A percentile compares a stretch with the other conserved stretches of the same genome.
phyloP scores from a whole-genome alignment of 2,797 vertebrate genomes.

The Microctenopoma lineatum region DNA sequence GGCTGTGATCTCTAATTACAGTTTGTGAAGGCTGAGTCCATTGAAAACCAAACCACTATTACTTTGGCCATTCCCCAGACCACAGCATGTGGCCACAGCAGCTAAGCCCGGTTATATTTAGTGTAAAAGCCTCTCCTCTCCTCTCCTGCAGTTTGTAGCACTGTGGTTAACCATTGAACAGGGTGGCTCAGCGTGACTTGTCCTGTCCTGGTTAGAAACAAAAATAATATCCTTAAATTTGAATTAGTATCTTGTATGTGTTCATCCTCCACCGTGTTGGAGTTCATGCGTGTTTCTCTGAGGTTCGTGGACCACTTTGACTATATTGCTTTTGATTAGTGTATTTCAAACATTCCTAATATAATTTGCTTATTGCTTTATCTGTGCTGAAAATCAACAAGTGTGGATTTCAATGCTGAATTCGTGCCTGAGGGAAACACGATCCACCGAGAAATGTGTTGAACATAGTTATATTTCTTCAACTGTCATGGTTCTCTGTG shows the following conservation, averaged over 20 bases:
- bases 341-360: not conserved
- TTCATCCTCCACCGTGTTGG: too few species aligned
- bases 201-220: conserved; percentile 12
- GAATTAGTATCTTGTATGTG: not conserved
- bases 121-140: conserved; percentile 60
- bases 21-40: conserved; percentile 49
- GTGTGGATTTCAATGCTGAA: not conserved
- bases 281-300: not conserved
- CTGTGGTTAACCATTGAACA: conserved; percentile 73
- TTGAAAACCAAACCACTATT: conserved; percentile 59
- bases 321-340: conserved; percentile 2
- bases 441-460: not conserved
- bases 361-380: not conserved
- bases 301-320: not conserved
- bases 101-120: conserved; percentile 70
- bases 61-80: conserved; percentile 71
- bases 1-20: conserved; percentile 67
- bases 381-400: not conserved
- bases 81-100: conserved; percentile 61
- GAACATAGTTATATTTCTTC: not conserved
- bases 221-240: conserved; percentile 6
- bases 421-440: not conserved
- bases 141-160: conserved; percentile 53
- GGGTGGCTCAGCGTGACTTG: conserved; percentile 46
- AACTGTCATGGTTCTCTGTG: conserved; percentile 5